Evolutionary conservation across 2,797 vertebrate species (phyloP).

Genomic region (Microchirus variegatus): DNA sequence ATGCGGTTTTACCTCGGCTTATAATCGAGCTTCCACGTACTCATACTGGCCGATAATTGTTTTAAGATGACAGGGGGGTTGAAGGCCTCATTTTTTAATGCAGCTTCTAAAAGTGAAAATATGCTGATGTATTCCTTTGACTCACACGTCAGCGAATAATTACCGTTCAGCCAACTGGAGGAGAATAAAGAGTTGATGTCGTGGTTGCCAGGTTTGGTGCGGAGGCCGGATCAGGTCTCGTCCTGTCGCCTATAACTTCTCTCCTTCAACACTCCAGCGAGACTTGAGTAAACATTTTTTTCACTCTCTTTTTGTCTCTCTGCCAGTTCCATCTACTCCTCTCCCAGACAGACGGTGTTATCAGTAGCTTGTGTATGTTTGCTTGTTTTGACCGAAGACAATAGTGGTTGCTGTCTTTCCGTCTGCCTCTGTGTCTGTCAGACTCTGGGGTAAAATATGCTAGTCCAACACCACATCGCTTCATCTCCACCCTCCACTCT

Average conservation of each 20-base stretch:
- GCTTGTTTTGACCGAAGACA: conserved; percentile 73
- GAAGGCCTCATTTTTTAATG: neutral
- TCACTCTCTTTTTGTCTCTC: conserved; percentile 6
- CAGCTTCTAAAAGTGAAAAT: neutral
- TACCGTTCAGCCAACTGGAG: neutral
- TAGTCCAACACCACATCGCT: conserved; percentile 30
- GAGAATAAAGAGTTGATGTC: neutral
- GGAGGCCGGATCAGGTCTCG: conserved; percentile 61
- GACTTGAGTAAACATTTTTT: conserved; percentile 41
- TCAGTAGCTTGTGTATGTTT: conserved; percentile 58
- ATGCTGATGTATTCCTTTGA: neutral
- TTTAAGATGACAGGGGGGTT: neutral
- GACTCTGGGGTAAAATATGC: conserved; percentile 43
- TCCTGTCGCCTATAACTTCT: conserved; percentile 64
- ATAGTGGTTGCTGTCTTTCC: conserved; percentile 74
- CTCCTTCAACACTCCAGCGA: conserved; percentile 23
- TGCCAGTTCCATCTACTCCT: conserved; percentile 43
- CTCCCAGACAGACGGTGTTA: conserved; percentile 68
- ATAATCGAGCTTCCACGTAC: neutral
- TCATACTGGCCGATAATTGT: neutral
- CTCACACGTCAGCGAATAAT: neutral
- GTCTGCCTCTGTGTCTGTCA: conserved; percentile 48
- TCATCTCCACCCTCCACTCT: conserved; percentile 40
- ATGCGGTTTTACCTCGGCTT: neutral
- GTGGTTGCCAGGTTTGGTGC: conserved; percentile 46